Percentiles rank a stretch among this genome's conserved stretches.
phyloP scores from a whole-genome alignment of 1,140 invertebrate genomes.

The Plectus sambesii region DNA sequence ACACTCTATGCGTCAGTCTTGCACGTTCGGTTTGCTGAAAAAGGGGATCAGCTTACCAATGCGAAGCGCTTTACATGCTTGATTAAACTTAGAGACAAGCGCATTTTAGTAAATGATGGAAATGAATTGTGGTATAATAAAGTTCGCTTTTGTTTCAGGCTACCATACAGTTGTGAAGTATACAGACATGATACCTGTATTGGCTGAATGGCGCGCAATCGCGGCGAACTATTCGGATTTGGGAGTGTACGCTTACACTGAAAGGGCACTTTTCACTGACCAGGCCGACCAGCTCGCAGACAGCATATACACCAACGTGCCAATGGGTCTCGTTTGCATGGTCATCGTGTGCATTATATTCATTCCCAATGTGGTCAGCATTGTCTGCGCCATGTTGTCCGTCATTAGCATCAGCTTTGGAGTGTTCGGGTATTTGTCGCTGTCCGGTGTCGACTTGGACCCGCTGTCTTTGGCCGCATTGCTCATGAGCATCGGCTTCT shows the following conservation, averaged over 20 bases:
- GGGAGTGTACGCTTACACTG: not conserved
- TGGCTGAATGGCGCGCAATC: not conserved
- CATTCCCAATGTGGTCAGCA: slow-evolving; percentile 40
- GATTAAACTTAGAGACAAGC: not conserved
- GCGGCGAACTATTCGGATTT: not conserved
- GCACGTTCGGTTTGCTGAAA: too few species aligned
- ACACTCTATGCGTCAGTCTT: too few species aligned
- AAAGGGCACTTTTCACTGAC: slow-evolving; percentile 1
- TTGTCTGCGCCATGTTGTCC: slow-evolving; percentile 36
- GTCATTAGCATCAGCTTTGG: slow-evolving; percentile 33
- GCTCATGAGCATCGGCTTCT: slow-evolving; percentile 46
- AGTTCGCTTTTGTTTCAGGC: too few species aligned
- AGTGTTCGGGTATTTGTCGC: slow-evolving; percentile 41
- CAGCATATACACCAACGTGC: not conserved
- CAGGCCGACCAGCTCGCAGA: not conserved
- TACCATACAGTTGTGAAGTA: too few species aligned
- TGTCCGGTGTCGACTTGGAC: slow-evolving; percentile 39
- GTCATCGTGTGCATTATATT: slow-evolving; percentile 43
- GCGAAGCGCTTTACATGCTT: not conserved
- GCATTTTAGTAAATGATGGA: too few species aligned
- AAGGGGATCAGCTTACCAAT: not conserved
- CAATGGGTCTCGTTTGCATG: slow-evolving; percentile 27
- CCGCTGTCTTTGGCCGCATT: slow-evolving; percentile 46
- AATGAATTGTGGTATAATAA: too few species aligned
- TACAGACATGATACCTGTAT: too few species aligned